A percentile compares a stretch with the other conserved stretches of the same genome.
phyloP scores from a whole-genome alignment of 2,797 vertebrate genomes.

The Pseudochromis fuscus region DNA sequence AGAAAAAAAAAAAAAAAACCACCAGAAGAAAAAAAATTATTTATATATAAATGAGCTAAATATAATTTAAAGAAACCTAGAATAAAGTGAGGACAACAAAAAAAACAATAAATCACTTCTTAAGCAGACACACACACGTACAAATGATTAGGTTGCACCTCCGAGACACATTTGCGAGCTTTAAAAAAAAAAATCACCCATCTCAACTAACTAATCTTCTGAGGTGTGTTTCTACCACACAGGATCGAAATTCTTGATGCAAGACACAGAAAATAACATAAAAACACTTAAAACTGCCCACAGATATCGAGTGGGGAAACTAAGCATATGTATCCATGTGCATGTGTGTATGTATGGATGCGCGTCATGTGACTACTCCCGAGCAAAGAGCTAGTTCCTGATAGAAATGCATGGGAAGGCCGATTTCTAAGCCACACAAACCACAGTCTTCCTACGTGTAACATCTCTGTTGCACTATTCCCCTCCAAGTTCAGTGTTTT shows the following conservation, averaged over 20 bases:
- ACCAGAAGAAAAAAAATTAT: constrained; percentile 36
- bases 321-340: constrained; percentile 44
- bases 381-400: constrained; percentile 57
- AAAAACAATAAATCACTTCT: constrained; percentile 46
- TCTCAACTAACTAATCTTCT: constrained; percentile 33
- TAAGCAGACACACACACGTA: constrained; percentile 54
- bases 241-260: constrained; percentile 85
- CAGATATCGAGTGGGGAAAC: constrained; percentile 71
- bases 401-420: constrained; percentile 56
- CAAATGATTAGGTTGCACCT: constrained; percentile 51
- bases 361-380: constrained; percentile 35
- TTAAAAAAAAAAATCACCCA: constrained; percentile 53
- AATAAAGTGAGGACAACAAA: constrained; percentile 66
- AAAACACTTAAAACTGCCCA: constrained; percentile 77
- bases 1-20: constrained; percentile 52
- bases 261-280: constrained; percentile 83
- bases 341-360: constrained; percentile 27
- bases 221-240: constrained; percentile 68
- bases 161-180: constrained; percentile 44
- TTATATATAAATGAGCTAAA: constrained; percentile 70
- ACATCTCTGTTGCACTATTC: constrained; percentile 50
- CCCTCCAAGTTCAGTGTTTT: constrained; percentile 54
- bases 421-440: constrained; percentile 45
- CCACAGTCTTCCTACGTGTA: constrained; percentile 41
- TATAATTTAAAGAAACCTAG: constrained; percentile 81